Conservation (phyloP, 2,888 invertebrate species). For the Eilema depressum region DNA sequence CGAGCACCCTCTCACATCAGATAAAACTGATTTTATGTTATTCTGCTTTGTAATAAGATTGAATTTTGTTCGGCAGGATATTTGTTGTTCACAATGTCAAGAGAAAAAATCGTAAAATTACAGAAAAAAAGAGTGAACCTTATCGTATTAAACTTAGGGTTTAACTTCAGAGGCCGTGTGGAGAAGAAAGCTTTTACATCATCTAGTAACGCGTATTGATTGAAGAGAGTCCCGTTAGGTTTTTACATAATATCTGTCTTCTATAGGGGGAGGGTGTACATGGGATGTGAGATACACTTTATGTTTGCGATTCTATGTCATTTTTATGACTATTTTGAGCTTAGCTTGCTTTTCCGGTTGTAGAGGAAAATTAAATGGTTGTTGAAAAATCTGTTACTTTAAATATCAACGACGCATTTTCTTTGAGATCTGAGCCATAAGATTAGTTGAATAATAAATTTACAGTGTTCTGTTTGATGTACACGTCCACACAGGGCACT, state of each 20-base stretch:
- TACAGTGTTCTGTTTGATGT: too few species aligned
- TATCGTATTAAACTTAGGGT: constrained; percentile 56
- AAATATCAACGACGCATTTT: background rate
- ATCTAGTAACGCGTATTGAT: constrained; percentile 86
- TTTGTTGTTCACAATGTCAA: constrained; percentile 76
- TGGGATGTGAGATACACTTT: constrained; percentile 63
- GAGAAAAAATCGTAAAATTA: constrained; percentile 66
- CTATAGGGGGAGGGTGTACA: constrained; percentile 73
- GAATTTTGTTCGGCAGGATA: constrained; percentile 69
- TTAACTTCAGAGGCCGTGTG: constrained; percentile 50
- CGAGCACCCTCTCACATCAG: constrained; percentile 63
- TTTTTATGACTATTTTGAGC: constrained; percentile 57
- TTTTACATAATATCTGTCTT: constrained; percentile 86
- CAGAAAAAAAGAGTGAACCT: constrained; percentile 54
- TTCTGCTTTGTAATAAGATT: constrained; percentile 65
- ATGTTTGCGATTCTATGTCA: constrained; percentile 59
- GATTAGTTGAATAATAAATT: too few species aligned
- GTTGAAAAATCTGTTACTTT: background rate
- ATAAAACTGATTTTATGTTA: constrained; percentile 56
- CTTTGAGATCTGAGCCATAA: too few species aligned
- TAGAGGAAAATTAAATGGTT: constrained; percentile 23
- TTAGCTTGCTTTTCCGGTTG: constrained; percentile 44
- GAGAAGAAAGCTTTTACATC: constrained; percentile 81
- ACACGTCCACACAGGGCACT: too few species aligned
- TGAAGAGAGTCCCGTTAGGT: constrained; percentile 85